These are phyloP conservation scores for Asteroscopus sphinx DNA, from an alignment of 2,888 invertebrate species.

Conservation along the genomic window DNA sequence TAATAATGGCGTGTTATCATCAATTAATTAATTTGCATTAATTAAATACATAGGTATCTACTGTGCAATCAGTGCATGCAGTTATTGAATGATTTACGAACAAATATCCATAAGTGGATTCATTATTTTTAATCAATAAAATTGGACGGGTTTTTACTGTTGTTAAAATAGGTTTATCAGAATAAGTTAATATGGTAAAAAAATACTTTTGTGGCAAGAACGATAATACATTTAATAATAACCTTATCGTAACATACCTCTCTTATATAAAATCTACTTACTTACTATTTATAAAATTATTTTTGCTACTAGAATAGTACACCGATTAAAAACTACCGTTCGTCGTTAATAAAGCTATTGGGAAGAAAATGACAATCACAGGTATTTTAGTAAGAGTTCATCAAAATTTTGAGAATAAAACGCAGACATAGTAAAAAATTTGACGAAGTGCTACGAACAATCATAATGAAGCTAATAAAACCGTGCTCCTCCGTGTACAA, in stretches of 20 bases:
- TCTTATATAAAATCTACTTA: background rate
- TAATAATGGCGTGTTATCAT: conserved; percentile 1
- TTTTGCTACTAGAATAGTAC: too few relatives aligned
- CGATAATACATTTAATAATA: background rate
- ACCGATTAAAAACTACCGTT: too few relatives aligned
- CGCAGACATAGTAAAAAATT: too few relatives aligned
- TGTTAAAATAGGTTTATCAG: conserved; percentile 1
- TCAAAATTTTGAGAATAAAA: too few relatives aligned
- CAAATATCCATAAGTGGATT: background rate
- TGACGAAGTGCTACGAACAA: too few relatives aligned
- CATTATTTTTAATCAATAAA: conserved; percentile 9
- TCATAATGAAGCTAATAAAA: too few relatives aligned
- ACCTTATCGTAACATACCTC: conserved; percentile 4
- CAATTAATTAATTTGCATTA: background rate
- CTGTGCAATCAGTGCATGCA: background rate
- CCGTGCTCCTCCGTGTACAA: too few relatives aligned
- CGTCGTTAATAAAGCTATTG: background rate
- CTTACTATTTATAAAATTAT: too few relatives aligned
- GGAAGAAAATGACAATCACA: background rate
- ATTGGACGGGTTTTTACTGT: background rate
- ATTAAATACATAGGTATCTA: background rate
- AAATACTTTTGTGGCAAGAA: conserved; percentile 45
- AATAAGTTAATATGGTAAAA: conserved; percentile 5
- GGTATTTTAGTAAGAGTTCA: background rate
- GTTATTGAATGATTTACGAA: background rate